Evolutionary conservation across 1,140 invertebrate genomes (phyloP), one percentile per base, ranked within the genome.

Genomic region (Philotrypesis tridentata): DNA sequence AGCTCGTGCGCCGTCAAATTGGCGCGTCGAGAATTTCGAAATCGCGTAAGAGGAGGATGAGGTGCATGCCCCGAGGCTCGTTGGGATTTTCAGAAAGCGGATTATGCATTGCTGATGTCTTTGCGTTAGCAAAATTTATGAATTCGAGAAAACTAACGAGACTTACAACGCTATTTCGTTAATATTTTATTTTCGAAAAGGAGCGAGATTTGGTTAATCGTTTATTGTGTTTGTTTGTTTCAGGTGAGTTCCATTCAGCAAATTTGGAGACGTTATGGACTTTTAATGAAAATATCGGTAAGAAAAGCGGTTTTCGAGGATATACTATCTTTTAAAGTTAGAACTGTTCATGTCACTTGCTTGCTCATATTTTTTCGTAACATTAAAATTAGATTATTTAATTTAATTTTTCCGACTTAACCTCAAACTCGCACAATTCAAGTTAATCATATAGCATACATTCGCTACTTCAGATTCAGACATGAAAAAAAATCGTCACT

Each of bases 21-120:
- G 27, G 67, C 67, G 27, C 31, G 31, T 33, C 67, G 67, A 33
- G 31, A 70, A 70, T 33, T 70, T 55, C 48, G 48, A 55, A 55
- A 55, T n/a, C 21, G 48, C 21, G 48, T 0, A 17, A 17, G 43
- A 48, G 43, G 43, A 21, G 43, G 14, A 14, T 21, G 48, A 55
- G 48, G 48, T 55, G 48, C 48, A 55, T 55, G 48, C 48, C 5
- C 21, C 21, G 21, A 55, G 48, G 48, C 5, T 55, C 48, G 48
- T 55, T 17, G 48, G 48, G 4, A 14, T 55, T 55, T 55, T n/a
- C 21, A n/a, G 48, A 55, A 17, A 14, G 40, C 11, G 40, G 40
- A 43, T 17, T 0, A 17, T 17, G 33, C 9, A 9, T 37, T 55
- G 48, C 48, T 55, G 6, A 14, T 21, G 21, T 6, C 48, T 55